Evolutionary conservation across 2,113 vertebrate genomes (phyloP), one percentile per base, ranked within the genome.

Genomic region (Leptodactylus fuscus): DNA sequence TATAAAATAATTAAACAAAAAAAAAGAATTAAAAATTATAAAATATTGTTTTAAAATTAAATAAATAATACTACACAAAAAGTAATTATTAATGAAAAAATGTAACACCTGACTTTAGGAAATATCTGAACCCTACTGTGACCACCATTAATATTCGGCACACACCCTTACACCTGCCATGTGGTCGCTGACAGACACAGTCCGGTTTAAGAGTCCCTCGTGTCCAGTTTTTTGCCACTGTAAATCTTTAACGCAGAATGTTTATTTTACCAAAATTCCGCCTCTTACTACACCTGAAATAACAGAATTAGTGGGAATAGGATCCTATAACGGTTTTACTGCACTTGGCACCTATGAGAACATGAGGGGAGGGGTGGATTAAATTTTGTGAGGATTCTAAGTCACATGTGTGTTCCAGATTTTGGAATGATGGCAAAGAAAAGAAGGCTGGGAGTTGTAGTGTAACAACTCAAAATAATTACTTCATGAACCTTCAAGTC

Each of bases 271-370:
- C 44, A 49, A 51, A 76, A 76, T 29, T 76, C 71, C 6, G 13
- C 44, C 73, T 76, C 73, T 32, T 51, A 49, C 44, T 49, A 76
- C 73, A 76, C 73, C 73, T 76, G 73, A 22, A 76, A 76, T 76
- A 76, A 76, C 73, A 76, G 73, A 76, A 76, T 76, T 76, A 76
- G 73, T 49, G 73, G 73, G 46, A 76, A 76, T 76, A 49, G 48
- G 46, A 76, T 76, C 73, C 46, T 76, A 51, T 76, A 76, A 76
- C 46, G 73, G 73, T 76, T 76, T 76, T 76, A 76, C 46, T 51
- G 73, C 46, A 18, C 27, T 76, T 76, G 73, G 73, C 73, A 76
- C 44, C 73, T 29, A 16, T 5, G n/a, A 34, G 24, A 32, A 76
- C n/a, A 5, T 2, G 3, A 3, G 16, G 73, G 48, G 24, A 24